Conservation (phyloP, 2,888 invertebrate species). For the Prosapia bicincta region DNA sequence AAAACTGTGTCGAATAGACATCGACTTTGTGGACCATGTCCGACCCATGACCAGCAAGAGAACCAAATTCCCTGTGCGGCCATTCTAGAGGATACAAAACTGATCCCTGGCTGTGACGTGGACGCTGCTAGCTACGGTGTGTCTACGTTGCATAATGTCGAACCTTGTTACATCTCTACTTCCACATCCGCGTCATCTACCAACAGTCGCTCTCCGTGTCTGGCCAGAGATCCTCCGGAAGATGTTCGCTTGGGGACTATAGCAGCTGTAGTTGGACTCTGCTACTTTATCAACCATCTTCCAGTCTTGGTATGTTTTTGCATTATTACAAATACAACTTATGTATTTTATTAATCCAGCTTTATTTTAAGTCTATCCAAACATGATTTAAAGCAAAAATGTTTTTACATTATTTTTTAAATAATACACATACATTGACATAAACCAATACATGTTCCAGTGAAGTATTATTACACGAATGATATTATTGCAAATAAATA, state of each 20-base stretch:
- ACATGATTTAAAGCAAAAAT: too few species aligned
- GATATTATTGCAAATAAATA: too few species aligned
- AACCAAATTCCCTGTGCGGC: constrained; percentile 25
- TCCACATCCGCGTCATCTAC: constrained; percentile 40
- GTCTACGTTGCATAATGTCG: constrained; percentile 20
- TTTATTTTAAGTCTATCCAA: too few species aligned
- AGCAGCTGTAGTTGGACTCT: constrained; percentile 52
- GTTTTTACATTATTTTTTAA: too few species aligned
- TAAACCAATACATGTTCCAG: too few species aligned
- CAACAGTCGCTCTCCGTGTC: constrained; percentile 39
- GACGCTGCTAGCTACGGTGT: constrained; percentile 26
- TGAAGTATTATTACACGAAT: too few species aligned
- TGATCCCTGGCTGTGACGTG: constrained; percentile 28
- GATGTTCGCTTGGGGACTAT: constrained; percentile 48
- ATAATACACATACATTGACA: too few species aligned
- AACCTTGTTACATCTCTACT: constrained; percentile 37
- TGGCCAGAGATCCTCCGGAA: constrained; percentile 39
- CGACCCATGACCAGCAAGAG: constrained; percentile 3
- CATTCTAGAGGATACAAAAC: constrained; percentile 30
- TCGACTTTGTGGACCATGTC: constrained; percentile 9
- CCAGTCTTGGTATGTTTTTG: constrained; percentile 60
- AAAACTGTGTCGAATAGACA: constrained; percentile 15
- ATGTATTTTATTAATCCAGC: too few species aligned
- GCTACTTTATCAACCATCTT: constrained; percentile 56
- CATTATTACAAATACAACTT: too few species aligned